Percentiles rank a stretch among this genome's conserved stretches.
phyloP scores from a whole-genome alignment of 2,888 invertebrate genomes.

The Drosophila longiperda region DNA sequence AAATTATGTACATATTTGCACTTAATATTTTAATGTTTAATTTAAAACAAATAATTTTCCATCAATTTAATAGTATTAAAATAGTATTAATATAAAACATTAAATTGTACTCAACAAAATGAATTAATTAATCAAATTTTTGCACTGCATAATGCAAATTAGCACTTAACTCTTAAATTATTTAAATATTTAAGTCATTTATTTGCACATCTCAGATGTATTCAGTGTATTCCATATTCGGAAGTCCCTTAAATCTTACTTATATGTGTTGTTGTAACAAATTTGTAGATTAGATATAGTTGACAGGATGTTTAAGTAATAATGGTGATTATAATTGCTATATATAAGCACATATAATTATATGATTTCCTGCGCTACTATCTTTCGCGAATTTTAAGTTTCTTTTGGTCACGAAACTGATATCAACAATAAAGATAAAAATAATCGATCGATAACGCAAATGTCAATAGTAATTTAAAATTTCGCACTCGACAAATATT shows the following conservation, averaged over 20 bases:
- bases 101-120: not conserved
- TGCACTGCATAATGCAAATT: not conserved
- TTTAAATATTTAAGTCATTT: not conserved
- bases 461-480: slow-evolving; percentile 15
- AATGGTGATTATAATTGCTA: slow-evolving; percentile 11
- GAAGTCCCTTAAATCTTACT: slow-evolving; percentile 5
- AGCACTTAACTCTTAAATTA: slow-evolving; percentile 1
- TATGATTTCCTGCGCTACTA: slow-evolving; percentile 26
- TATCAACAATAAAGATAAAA: slow-evolving; percentile 47
- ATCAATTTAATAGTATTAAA: too few relatives aligned
- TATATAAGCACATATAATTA: not conserved
- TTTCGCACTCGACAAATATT: slow-evolving; percentile 3
- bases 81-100: too few relatives aligned
- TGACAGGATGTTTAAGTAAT: slow-evolving; percentile 39
- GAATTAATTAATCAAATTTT: not conserved
- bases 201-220: not conserved
- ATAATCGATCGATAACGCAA: slow-evolving; percentile 41
- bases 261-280: not conserved
- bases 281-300: slow-evolving; percentile 33
- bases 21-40: not conserved
- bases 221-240: not conserved
- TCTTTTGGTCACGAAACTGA: slow-evolving; percentile 21
- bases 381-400: slow-evolving; percentile 21
- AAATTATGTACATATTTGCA: not conserved
- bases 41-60: not conserved